Base-by-base conservation (phyloP, 2,888 invertebrate species). In the Rhingia rostrata region DNA sequence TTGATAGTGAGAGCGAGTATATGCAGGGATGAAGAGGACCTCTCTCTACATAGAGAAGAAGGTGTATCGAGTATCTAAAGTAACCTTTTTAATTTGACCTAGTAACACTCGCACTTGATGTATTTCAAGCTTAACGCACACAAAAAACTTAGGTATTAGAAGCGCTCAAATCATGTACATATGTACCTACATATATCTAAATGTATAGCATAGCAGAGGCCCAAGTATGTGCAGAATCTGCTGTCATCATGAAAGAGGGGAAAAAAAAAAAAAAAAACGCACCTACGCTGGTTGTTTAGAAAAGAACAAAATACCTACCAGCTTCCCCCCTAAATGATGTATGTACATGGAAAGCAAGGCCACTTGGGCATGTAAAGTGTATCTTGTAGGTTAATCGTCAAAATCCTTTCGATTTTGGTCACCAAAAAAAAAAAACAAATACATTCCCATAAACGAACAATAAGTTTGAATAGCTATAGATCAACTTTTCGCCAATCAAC, bases 31-130 rank as follows among this genome's bases (percentile, higher is more conserved):
- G 22, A 22, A 22, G 22, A 22, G 22, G 22, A 22, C 22, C 22
- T 22, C 2, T 22, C 2, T 22, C 22, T 22, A 22, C 22, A 22
- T 22, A 22, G 22, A 22, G 22, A 22, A 22, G 22, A 22, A 22
- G 22, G 22, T 22, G 2, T 22, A 22, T 22, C 22, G 22, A 22
- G 22, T 22, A 22, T 22, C 22, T 22, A 22, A 22, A 22, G 22
- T 22, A 22, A 22, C 22, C 49, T 30, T 49, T 7, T 22, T 22
- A 4, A 64, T 39, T 70, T 82, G 81, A 82, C 81, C 81, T 75
- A 81, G 75, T 75, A 81, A 81, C 74, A 69, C n/a, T 64, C 63
- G 14, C 14, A 70, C 10, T 53, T 47, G 32, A 49, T 53, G 47
- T 61, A 45, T 41, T 12, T 41, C 47, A 6, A 22, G 2, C 14